Conservation (phyloP, 2,888 invertebrate genomes). For the Alcis repandata region DNA sequence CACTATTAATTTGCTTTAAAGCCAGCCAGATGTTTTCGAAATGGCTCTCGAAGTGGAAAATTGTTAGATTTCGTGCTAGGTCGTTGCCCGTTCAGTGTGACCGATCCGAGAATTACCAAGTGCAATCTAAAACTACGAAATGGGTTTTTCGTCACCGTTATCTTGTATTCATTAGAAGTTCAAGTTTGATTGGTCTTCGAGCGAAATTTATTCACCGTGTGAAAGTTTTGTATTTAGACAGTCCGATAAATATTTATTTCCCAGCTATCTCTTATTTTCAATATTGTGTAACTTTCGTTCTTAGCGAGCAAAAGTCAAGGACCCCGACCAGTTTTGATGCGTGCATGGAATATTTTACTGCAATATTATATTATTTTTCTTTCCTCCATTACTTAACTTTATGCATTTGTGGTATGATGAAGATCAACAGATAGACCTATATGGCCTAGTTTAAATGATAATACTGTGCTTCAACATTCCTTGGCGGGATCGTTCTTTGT, state of each 20-base stretch:
- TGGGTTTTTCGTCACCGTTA: constrained; percentile 49
- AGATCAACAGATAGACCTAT: constrained; percentile 45
- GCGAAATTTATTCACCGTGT: constrained; percentile 39
- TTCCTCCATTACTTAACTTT: constrained; percentile 58
- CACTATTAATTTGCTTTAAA: constrained; percentile 40
- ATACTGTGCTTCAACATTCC: constrained; percentile 43
- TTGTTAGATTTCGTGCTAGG: constrained; percentile 76
- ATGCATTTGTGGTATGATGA: constrained; percentile 41
- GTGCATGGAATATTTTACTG: constrained; percentile 64
- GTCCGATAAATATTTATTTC: constrained; percentile 39
- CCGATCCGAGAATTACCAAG: constrained; percentile 66
- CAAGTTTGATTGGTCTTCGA: constrained; percentile 34
- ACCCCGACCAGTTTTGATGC: constrained; percentile 53
- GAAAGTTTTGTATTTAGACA: constrained; percentile 45
- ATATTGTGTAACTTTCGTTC: constrained; percentile 37
- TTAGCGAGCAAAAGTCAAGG: constrained; percentile 71
- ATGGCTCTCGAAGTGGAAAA: constrained; percentile 76
- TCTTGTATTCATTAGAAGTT: constrained; percentile 39
- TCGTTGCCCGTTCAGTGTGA: constrained; percentile 74
- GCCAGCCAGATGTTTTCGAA: constrained; percentile 76
- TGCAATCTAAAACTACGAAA: constrained; percentile 54
- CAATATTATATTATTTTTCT: constrained; percentile 51
- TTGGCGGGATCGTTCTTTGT: constrained; percentile 42
- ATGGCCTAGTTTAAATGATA: constrained; percentile 49
- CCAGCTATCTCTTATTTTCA: constrained; percentile 31